Base-by-base conservation (phyloP, 2,888 invertebrate genomes). In the Eupelmus urozonus region DNA sequence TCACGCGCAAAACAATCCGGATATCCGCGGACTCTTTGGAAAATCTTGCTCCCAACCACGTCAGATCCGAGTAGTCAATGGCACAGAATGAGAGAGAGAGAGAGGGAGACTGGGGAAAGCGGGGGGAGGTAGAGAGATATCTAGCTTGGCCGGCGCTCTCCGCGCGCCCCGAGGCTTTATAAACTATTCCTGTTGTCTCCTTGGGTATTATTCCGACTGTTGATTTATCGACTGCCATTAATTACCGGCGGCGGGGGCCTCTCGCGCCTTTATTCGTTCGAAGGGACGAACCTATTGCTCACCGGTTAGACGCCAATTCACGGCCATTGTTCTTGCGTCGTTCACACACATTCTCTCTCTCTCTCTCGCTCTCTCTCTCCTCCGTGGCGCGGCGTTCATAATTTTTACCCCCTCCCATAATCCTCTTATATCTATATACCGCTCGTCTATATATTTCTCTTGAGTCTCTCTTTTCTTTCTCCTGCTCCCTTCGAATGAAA, bases 101-200 rank as follows among this genome's bases (percentile, higher is more conserved):
- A 45, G 45, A 45, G 45, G 13, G 45, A 45, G 34, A 9, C 34
- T 3, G 13, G 13, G 16, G 45, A 45, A 16, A 7, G 45, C 4
- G 13, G 45, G 16, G 45, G 45, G 9, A 45, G 13, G 45, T 45
- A 45, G 34, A 34, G 45, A 16, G 70, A 78, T 51, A 70, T 49
- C 20, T 20, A 20, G 57, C 11, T 2, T 11, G 60, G 40, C 18
- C 27, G 16, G 62, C 76, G n/a, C n/a, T n/a, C n/a, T n/a, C n/a
- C n/a, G n/a, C n/a, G n/a, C n/a, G n/a, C n/a, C n/a, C 53, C 74
- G 73, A 74, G 81, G 83, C 85, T 89, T 89, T 88, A 89, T 88
- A 88, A 89, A 89, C 89, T 89, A 89, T 89, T 88, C 87, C 89
- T 88, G 89, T 89, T 89, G 88, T 89, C 88, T 89, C 86, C 89